These are phyloP conservation scores for Saccopteryx leptura DNA, from an alignment of 2,113 vertebrate species.

Conservation along the genomic window DNA sequence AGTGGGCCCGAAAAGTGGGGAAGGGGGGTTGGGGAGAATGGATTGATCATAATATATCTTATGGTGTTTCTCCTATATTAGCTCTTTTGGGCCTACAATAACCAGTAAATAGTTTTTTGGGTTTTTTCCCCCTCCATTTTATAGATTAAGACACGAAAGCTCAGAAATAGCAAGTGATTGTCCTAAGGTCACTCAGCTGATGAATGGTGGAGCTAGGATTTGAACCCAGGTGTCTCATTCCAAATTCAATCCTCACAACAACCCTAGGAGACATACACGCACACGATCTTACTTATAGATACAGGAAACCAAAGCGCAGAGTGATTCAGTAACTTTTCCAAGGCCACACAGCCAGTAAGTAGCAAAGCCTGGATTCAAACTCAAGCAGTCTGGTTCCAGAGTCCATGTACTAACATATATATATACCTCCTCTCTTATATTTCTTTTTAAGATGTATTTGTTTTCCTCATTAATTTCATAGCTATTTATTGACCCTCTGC, in stretches of 20 bases:
- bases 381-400: neutral
- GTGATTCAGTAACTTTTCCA: conserved; percentile 2
- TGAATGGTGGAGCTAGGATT: neutral
- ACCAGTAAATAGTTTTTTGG: neutral
- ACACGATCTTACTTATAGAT: neutral
- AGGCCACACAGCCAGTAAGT: neutral
- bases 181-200: neutral
- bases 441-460: neutral
- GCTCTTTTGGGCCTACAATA: neutral
- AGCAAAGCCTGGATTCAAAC: neutral
- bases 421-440: neutral
- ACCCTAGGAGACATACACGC: neutral
- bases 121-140: neutral
- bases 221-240: neutral
- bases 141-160: neutral
- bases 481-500: neutral
- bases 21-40: neutral
- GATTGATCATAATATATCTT: neutral
- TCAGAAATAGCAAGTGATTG: neutral
- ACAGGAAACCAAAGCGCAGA: conserved; percentile 51
- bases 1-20: neutral
- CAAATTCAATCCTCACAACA: neutral
- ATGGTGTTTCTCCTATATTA: neutral
- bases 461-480: neutral
- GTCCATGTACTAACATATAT: neutral